Conservation (phyloP, 2,888 invertebrate genomes). For the Drosophila borealis region DNA sequence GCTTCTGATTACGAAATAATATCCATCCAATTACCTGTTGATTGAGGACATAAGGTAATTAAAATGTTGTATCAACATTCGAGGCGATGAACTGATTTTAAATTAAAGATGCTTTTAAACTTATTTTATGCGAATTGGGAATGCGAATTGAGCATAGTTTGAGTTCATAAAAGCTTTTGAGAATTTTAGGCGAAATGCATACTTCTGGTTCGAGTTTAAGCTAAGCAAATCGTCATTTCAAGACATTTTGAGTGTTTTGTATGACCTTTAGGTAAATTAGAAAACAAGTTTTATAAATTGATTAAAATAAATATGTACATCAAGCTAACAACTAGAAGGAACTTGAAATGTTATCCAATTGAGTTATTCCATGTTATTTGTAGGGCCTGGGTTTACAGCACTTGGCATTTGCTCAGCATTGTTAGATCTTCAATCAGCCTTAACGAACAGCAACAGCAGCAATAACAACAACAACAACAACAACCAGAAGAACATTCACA, state of each 20-base stretch:
- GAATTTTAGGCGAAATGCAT: no score
- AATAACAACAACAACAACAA: slow-evolving; percentile 29
- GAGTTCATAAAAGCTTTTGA: no score
- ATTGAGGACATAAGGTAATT: no score
- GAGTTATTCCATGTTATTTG: slow-evolving; percentile 27
- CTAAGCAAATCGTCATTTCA: neutral
- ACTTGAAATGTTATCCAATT: slow-evolving; percentile 15
- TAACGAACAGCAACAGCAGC: slow-evolving; percentile 44
- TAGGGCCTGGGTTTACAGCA: slow-evolving; percentile 40
- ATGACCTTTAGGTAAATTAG: neutral
- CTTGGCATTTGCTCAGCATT: slow-evolving; percentile 46
- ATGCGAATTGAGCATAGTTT: no score
- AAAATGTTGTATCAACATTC: no score
- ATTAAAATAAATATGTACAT: slow-evolving; percentile 6
- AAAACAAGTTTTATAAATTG: slow-evolving; percentile 7
- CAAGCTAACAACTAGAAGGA: neutral
- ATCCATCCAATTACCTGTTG: no score
- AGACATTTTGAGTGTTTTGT: neutral
- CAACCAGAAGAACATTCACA: slow-evolving; percentile 51
- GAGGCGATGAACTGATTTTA: no score
- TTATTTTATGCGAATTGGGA: no score
- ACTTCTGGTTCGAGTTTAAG: neutral
- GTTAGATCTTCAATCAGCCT: slow-evolving; percentile 66
- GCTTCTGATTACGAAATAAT: no score
- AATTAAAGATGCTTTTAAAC: no score